Evolutionary conservation across 2,113 vertebrate genomes (phyloP), one percentile per base, ranked within the genome.

Genomic region (Pseudolaguvia tuberculata): DNA sequence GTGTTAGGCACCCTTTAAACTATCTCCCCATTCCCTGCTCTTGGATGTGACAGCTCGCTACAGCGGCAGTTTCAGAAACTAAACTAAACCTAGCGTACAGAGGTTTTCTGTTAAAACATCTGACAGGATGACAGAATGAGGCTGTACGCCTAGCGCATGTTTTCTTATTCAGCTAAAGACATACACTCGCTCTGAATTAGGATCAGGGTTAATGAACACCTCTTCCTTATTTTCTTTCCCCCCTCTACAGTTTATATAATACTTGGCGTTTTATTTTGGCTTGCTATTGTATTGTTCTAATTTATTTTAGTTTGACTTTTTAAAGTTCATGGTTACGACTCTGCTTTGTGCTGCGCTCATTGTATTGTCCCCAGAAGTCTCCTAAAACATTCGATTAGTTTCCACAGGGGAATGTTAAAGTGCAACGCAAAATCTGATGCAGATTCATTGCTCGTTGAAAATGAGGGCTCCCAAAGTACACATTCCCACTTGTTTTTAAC

Each of bases 81-180:
- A 67, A 67, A 50, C 45, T 14, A 29, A 50, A 67, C 45, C 50
- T 8, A 50, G 5, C 23, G 9, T 15, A 29, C 8, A 12, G 45
- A 10, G 62, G 21, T 48, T 25, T 66, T 48, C 42, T 25, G 13
- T 27, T 29, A 27, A 21, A 66, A 66, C 23, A 27, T 66, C 39
- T 48, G 63, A 66, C 23, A 67, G 61, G 45, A 45, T 45, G 39
- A 63, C 61, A 63, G 47, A 67, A 67, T 50, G 63, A 67, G 63
- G 63, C 47, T 50, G 47, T 25, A 35, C 12, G 12, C 8, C n/a
- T 62, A 42, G 18, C 21, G 20, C 29, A 35, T 18, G 10, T 5
- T 25, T 47, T 47, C 21, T 65, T 7, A 65, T 65, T 14, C 62
- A 65, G 62, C 62, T 65, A 39, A 65, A 18, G 62, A 21, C 8